Conservation (phyloP, 2,113 vertebrate genomes). For the Caloenas nicobarica region DNA sequence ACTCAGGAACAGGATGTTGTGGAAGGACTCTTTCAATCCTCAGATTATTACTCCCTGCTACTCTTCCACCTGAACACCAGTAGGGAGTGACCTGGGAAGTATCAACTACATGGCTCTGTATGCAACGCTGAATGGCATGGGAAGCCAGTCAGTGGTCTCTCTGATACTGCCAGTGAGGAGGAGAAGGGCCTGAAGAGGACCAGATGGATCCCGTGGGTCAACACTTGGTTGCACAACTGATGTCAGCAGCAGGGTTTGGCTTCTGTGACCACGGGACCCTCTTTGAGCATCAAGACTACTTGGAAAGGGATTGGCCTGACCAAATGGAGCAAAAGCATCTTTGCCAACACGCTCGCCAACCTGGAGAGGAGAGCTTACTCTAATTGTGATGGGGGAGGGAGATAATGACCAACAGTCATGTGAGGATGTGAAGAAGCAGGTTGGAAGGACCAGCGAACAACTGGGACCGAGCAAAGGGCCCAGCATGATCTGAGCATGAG, state of each 20-base stretch:
- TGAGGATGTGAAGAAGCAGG: background rate
- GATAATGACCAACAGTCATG: background rate
- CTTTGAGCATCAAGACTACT: background rate
- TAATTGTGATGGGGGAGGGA: background rate
- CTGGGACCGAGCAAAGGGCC: background rate
- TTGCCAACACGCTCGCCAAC: background rate
- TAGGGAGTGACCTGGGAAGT: background rate
- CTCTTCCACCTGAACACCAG: background rate
- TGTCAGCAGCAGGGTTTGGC: background rate
- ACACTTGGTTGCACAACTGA: background rate
- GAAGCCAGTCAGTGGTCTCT: background rate
- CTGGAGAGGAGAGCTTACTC: background rate
- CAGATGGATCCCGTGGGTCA: background rate
- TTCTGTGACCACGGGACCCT: background rate
- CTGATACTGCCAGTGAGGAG: background rate
- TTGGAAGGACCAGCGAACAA: background rate
- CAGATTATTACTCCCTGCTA: background rate
- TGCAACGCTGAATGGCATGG: background rate
- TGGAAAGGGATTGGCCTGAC: background rate
- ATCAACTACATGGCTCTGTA: background rate
- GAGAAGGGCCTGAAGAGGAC: background rate
- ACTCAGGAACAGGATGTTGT: background rate
- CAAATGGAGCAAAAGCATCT: background rate
- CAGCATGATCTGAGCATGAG: background rate
- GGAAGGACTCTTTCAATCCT: background rate